Percentiles rank a stretch among this genome's conserved stretches.
Conservation (phyloP, 2,797 vertebrate species). For the Melanotaenia maccullochi region DNA sequence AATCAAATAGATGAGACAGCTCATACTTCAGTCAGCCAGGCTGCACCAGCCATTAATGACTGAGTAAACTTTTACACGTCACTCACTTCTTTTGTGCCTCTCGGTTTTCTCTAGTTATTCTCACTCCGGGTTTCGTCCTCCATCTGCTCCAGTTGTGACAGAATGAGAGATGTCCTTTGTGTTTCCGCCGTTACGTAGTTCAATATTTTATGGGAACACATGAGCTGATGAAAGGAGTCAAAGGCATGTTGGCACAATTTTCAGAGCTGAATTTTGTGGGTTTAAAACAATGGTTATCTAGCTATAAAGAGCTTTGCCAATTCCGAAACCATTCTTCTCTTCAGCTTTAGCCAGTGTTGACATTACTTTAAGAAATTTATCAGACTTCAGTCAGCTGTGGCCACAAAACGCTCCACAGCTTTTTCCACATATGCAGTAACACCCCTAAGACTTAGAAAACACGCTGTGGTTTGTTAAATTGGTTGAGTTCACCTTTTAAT, state of each 20-base stretch:
- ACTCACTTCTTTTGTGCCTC: slow-evolving; percentile 27
- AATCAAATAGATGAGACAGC: slow-evolving; percentile 59
- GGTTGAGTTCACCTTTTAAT: neutral
- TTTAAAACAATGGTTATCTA: slow-evolving; percentile 25
- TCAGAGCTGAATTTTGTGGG: neutral
- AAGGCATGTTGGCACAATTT: slow-evolving; percentile 11
- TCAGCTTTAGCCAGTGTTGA: neutral
- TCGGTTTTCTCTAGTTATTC: slow-evolving; percentile 30
- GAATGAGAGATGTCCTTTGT: slow-evolving; percentile 47
- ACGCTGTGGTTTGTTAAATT: neutral
- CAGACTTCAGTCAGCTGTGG: neutral
- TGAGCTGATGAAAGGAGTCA: slow-evolving; percentile 41
- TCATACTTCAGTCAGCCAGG: slow-evolving; percentile 50
- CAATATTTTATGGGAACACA: slow-evolving; percentile 62
- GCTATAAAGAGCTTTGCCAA: slow-evolving; percentile 15
- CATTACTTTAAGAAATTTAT: slow-evolving; percentile 3
- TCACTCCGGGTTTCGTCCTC: slow-evolving; percentile 20
- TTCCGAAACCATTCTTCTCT: slow-evolving; percentile 25
- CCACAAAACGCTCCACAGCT: neutral
- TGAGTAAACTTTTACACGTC: slow-evolving; percentile 58
- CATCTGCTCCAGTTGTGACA: slow-evolving; percentile 48
- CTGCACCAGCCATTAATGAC: slow-evolving; percentile 49
- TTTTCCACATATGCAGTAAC: slow-evolving; percentile 12
- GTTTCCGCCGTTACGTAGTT: slow-evolving; percentile 34
- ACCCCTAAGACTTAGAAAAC: neutral